Base-by-base conservation (phyloP, 2,797 vertebrate species). In the Pygocentrus nattereri region DNA sequence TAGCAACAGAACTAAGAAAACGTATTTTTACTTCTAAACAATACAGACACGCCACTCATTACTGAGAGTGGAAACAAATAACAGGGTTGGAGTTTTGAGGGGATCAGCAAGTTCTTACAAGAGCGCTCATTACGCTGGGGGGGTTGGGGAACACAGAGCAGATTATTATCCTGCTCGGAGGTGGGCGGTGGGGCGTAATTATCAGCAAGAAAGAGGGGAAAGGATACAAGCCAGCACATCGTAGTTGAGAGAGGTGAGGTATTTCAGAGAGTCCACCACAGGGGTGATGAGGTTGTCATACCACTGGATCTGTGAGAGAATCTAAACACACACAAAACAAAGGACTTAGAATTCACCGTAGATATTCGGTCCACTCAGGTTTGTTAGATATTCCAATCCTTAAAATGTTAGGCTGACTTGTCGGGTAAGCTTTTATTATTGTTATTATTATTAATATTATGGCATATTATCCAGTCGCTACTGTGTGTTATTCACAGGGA, bases 231-330 rank as follows among this genome's bases (percentile, higher is more conserved):
- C 98, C 93, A 99, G 92, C 84, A 99, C 95, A 86, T 99, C 98
- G 0, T 99, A 99, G 94, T 98, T 99, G 88, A 99, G 94, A 0
- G 98, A 99, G 84, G 98, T 99, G 94, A 99, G 97, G 95, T 98
- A 99, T 96, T 99, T 99, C 91, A 99, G 92, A 5, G 98, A 99
- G 90, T 99, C 98, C 85, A 99, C 98, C 82, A 99, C 98, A 0
- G 98, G 98, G 83, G 94, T 97, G 84, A 99, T 99, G 89, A 99
- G 94, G 90, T 99, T 99, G 92, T 99, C 98, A 0, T 99, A 99
- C 92, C 98, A 99, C 86, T 99, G 98, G 92, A 99, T 99, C 93
- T 99, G 98, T 69, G 97, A 99, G 87, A 99, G 94, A 90, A 99
- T 98, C 98, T 99, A 90, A 72, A 94, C 67, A 93, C 49, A 85